Conservation (phyloP, 2,797 vertebrate genomes). For the Buphagus erythrorhynchus region DNA sequence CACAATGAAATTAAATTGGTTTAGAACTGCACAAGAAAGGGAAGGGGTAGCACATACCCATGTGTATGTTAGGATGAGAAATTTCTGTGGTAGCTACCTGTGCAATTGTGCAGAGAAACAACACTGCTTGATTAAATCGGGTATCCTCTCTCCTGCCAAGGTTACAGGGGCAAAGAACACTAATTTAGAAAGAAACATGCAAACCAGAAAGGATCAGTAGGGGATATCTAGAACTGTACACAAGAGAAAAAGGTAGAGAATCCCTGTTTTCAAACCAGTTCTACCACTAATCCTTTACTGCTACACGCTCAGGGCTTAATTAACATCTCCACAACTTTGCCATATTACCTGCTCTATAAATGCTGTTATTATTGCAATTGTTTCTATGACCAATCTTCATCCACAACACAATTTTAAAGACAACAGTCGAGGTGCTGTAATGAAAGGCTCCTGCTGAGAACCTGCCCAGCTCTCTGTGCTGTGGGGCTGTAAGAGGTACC, state of each 20-base stretch:
- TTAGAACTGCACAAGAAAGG: background rate
- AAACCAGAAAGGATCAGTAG: background rate
- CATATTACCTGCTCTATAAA: background rate
- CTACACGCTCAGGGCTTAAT: background rate
- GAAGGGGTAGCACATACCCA: background rate
- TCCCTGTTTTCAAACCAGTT: constrained; percentile 33
- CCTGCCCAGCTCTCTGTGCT: background rate
- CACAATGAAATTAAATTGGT: background rate
- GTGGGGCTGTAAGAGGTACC: background rate
- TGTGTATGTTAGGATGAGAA: background rate
- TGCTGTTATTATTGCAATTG: background rate
- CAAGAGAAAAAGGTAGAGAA: background rate
- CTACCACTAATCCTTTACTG: background rate
- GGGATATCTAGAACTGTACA: background rate
- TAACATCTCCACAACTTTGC: background rate
- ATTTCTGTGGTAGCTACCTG: background rate
- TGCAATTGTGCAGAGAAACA: background rate
- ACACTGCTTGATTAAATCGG: background rate
- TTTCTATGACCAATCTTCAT: background rate
- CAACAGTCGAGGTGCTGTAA: background rate
- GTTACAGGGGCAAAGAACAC: background rate
- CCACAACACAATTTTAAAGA: background rate
- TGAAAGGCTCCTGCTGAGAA: background rate
- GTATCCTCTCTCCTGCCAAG: background rate
- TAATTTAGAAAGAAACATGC: background rate